A percentile compares a stretch with the other conserved stretches of the same genome.
Conservation (phyloP, 2,797 vertebrate genomes). For the Anguilla anguilla region DNA sequence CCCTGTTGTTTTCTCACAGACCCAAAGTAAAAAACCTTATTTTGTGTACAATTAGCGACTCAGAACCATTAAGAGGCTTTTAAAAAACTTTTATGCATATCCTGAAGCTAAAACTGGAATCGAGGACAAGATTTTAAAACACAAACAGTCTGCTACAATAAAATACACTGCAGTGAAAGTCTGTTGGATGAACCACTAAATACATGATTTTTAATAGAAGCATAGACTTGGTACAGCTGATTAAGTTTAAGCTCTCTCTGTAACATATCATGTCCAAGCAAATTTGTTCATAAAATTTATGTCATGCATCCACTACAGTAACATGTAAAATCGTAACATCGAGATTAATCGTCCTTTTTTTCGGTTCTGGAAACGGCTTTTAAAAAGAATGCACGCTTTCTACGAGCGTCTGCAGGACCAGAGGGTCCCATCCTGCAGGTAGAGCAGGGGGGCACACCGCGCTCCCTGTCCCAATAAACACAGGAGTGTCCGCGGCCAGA, state of each 20-base stretch:
- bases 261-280: not conserved
- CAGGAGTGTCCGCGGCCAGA: not conserved
- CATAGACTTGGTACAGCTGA: not conserved
- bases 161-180: not conserved
- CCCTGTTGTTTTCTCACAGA: not conserved
- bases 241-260: not conserved
- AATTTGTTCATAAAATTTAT: not conserved
- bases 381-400: not conserved
- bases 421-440: not conserved
- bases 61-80: not conserved
- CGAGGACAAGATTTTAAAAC: not conserved
- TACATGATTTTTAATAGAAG: not conserved
- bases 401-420: not conserved
- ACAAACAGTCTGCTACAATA: not conserved
- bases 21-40: not conserved
- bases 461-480: slow-evolving; percentile 24
- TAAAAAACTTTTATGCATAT: not conserved
- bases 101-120: not conserved
- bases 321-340: not conserved
- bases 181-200: not conserved
- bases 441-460: slow-evolving; percentile 16
- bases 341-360: not conserved
- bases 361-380: not conserved
- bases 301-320: not conserved
- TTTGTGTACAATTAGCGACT: not conserved